Base-by-base conservation (phyloP, 2,113 vertebrate species). In the Chaetops frenatus region DNA sequence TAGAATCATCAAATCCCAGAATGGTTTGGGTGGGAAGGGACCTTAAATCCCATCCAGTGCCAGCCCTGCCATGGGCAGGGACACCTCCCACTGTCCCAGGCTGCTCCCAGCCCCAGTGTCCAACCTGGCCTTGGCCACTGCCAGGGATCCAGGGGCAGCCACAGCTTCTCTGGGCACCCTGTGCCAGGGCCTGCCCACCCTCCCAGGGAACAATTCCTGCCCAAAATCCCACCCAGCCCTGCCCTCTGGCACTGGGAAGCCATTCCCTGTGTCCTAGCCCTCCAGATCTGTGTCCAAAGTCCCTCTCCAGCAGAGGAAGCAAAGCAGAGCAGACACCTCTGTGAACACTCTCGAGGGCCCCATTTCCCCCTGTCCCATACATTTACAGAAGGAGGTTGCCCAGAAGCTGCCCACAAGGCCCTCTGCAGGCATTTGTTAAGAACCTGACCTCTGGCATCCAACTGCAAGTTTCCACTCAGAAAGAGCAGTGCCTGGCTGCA, bases 41-140 rank as follows among this genome's bases (percentile, higher is more conserved):
- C 9, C 21, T 50, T 0, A 71, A 12, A 48, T 20, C 7, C 1
- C 40, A 35, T 1, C 20, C 85, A 56, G 24, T 22, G 9, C 31
- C 66, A 48, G 6, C 11, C 2, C 16, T 27, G 57, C 25, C 67
- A 23, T 8, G n/a, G 29, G 85, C 35, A 80, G 29, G 42, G 17
- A 50, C 42, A 35, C 14, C 48, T 50, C 0, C 61, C 22, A 15
- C 45, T 27, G 1, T 4, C 8, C 51, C 61, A 74, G 21, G 24
- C 0, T 31, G 40, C 11, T 64, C 40, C 67, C 1, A 58, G 33
- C 17, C 54, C 38, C 6, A 3, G 0, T 44, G 51, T 27, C 40
- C 70, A 66, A 0, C 25, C 44, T 44, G 53, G 53, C 20, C 71
- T 44, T 14, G 62, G 36, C 1, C 44, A 60, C 44, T 50, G 5